These are phyloP conservation scores for Microcebus jonahi DNA, from an alignment of 2,113 vertebrate species.

Conservation along the genomic window DNA sequence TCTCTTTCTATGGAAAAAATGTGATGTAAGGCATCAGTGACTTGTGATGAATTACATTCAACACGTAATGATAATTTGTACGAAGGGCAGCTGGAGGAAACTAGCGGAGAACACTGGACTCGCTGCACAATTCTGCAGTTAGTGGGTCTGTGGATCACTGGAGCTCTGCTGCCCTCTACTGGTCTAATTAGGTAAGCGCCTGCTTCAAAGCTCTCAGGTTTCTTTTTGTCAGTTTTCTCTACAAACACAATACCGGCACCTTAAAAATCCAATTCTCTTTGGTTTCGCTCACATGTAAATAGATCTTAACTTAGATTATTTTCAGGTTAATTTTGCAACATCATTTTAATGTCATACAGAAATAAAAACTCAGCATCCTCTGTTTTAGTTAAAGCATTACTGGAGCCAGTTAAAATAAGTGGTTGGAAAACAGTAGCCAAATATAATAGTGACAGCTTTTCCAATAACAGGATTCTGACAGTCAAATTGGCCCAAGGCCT, in stretches of 20 bases:
- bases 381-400: neutral
- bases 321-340: constrained; percentile 24
- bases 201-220: neutral
- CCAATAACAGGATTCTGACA: neutral
- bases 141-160: constrained; percentile 54
- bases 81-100: constrained; percentile 19
- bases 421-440: neutral
- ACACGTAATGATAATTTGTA: constrained; percentile 67
- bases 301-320: constrained; percentile 1
- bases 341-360: constrained; percentile 8
- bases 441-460: neutral
- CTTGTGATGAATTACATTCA: constrained; percentile 76
- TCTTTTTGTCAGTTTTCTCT: constrained; percentile 25
- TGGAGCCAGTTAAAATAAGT: neutral
- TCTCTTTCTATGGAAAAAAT: constrained; percentile 1
- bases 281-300: constrained; percentile 68
- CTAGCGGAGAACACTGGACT: neutral
- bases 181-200: constrained; percentile 8
- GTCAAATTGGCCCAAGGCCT: neutral
- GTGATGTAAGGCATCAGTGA: constrained; percentile 79
- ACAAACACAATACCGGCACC: constrained; percentile 76
- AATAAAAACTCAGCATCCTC: constrained; percentile 4
- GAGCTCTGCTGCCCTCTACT: constrained; percentile 84
- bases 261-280: constrained; percentile 77
- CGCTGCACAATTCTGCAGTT: neutral